These are phyloP conservation scores for Decapterus maruadsi DNA, from an alignment of 2,797 vertebrate genomes.

Conservation along the genomic window DNA sequence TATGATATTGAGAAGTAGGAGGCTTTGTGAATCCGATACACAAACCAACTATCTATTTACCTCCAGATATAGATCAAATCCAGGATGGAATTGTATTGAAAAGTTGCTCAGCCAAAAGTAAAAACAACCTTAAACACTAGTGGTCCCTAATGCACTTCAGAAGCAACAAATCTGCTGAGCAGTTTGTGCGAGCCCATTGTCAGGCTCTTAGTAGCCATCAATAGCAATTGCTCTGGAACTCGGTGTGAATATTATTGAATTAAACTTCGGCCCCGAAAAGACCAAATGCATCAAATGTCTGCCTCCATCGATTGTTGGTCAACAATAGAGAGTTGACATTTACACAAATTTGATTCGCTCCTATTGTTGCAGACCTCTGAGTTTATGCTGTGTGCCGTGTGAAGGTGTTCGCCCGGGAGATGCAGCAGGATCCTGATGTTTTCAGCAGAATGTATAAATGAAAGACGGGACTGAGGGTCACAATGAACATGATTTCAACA, in stretches of 20 bases:
- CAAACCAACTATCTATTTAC: background rate
- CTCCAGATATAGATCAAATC: slow-evolving; percentile 1
- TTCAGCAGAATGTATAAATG: slow-evolving; percentile 15
- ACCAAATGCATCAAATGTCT: slow-evolving; percentile 60
- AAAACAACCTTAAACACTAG: slow-evolving; percentile 10
- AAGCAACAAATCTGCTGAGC: slow-evolving; percentile 36
- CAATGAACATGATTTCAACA: background rate
- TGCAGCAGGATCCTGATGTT: slow-evolving; percentile 11
- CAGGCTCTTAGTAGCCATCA: slow-evolving; percentile 57
- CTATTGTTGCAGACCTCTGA: slow-evolving; percentile 51
- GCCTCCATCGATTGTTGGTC: slow-evolving; percentile 59
- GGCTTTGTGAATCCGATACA: background rate
- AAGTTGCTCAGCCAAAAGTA: background rate
- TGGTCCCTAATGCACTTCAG: slow-evolving; percentile 15
- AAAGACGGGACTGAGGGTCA: slow-evolving; percentile 1
- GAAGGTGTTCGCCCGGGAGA: slow-evolving; percentile 24
- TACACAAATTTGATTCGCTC: slow-evolving; percentile 57
- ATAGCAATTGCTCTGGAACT: slow-evolving; percentile 58
- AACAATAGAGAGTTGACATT: slow-evolving; percentile 70
- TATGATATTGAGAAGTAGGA: too few species aligned
- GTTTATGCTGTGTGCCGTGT: slow-evolving; percentile 46
- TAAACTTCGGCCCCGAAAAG: slow-evolving; percentile 56
- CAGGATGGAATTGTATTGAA: background rate
- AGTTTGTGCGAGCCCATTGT: slow-evolving; percentile 37
- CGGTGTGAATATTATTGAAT: slow-evolving; percentile 62